These are phyloP conservation scores for Platyscapa corneri DNA, from an alignment of 1,140 invertebrate genomes.

Conservation along the genomic window DNA sequence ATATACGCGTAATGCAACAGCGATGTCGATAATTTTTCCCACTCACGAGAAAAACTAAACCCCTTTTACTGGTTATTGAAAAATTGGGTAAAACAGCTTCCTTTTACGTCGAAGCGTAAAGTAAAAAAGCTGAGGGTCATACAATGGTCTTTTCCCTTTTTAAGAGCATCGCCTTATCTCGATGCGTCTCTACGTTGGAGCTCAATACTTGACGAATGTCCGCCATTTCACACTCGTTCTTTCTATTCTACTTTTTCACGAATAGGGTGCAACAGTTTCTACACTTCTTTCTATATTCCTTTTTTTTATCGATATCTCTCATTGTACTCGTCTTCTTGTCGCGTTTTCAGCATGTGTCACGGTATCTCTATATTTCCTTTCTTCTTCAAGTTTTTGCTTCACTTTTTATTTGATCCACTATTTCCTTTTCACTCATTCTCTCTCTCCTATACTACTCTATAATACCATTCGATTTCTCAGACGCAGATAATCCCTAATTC, in stretches of 20 bases:
- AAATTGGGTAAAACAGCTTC: slow-evolving; percentile 37
- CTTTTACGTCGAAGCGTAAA: neutral
- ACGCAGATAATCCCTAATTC: neutral
- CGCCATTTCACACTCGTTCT: slow-evolving; percentile 37
- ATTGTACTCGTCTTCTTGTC: neutral
- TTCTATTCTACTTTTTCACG: slow-evolving; percentile 4
- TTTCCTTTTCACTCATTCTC: neutral
- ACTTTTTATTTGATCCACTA: neutral
- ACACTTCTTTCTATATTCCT: neutral
- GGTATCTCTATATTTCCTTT: slow-evolving; percentile 7
- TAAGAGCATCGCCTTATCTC: slow-evolving; percentile 41
- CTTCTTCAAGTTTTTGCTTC: neutral
- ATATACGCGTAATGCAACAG: slow-evolving; percentile 2
- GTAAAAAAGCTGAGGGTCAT: neutral
- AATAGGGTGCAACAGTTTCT: too few relatives aligned
- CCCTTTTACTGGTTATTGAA: slow-evolving; percentile 42
- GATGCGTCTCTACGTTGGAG: slow-evolving; percentile 44
- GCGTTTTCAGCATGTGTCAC: neutral
- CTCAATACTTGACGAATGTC: slow-evolving; percentile 52
- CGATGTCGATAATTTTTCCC: slow-evolving; percentile 25
- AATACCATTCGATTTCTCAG: neutral
- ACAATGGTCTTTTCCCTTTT: neutral
- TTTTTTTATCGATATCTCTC: slow-evolving; percentile 34
- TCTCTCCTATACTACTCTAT: neutral
- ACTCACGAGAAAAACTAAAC: slow-evolving; percentile 17